Evolutionary conservation across 2,113 vertebrate genomes (phyloP).

Genomic region (Naja naja): DNA sequence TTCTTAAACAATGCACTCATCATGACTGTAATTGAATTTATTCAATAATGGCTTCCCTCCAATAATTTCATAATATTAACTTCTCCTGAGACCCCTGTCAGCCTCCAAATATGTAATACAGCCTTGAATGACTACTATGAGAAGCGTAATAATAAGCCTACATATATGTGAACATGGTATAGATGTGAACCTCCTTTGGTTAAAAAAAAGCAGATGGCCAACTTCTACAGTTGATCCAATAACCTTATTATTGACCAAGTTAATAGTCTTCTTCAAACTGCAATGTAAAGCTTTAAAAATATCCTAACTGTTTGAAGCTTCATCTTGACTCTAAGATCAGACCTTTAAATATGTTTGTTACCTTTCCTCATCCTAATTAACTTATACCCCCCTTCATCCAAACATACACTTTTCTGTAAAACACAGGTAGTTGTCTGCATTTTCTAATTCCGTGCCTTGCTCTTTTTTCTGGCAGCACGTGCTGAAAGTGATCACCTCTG

Average conservation of each 20-base stretch:
- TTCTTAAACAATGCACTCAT: not conserved
- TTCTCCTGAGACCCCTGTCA: not conserved
- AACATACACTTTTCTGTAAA: not conserved
- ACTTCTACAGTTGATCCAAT: not conserved
- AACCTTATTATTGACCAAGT: not conserved
- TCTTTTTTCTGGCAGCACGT: conserved; percentile 49
- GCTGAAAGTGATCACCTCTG: conserved; percentile 63
- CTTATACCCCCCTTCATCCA: not conserved
- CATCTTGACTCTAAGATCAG: not conserved
- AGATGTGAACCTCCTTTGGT: not conserved
- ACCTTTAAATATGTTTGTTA: not conserved
- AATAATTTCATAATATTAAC: not conserved
- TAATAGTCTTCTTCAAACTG: not conserved
- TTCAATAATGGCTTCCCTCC: not conserved
- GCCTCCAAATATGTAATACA: not conserved
- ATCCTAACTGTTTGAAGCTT: not conserved
- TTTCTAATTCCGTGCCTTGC: not conserved
- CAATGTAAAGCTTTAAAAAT: not conserved
- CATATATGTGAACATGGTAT: not conserved
- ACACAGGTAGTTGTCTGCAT: not conserved
- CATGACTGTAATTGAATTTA: not conserved
- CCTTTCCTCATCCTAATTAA: not conserved
- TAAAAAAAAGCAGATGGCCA: not conserved
- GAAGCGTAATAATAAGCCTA: not conserved
- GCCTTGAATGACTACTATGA: not conserved